Evolutionary conservation across 2,888 invertebrate species (phyloP).

Genomic region (Drosophila trichaetosa): DNA sequence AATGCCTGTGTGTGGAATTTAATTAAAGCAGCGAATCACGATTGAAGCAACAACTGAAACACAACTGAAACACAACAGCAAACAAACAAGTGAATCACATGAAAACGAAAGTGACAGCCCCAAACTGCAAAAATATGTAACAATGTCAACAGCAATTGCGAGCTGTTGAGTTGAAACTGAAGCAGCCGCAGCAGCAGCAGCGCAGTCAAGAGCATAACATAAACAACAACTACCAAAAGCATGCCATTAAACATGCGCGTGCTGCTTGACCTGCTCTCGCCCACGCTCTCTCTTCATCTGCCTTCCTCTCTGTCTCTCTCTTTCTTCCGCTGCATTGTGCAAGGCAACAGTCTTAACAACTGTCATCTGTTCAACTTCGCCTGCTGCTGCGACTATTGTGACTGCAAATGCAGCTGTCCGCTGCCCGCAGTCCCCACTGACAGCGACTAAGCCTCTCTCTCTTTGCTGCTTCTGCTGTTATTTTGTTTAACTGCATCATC

Average conservation of each 20-base stretch:
- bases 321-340: slow-evolving; percentile 34
- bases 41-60: slow-evolving; percentile 41
- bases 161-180: slow-evolving; percentile 24
- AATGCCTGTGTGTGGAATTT: slow-evolving; percentile 37
- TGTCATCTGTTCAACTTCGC: slow-evolving; percentile 49
- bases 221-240: slow-evolving; percentile 50
- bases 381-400: slow-evolving; percentile 27
- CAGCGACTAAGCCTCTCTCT: not conserved
- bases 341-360: slow-evolving; percentile 62
- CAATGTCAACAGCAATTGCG: slow-evolving; percentile 71
- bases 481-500: slow-evolving; percentile 54
- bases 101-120: slow-evolving; percentile 71
- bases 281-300: slow-evolving; percentile 49
- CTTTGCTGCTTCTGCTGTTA: slow-evolving; percentile 5
- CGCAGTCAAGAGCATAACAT: slow-evolving; percentile 47
- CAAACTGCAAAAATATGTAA: slow-evolving; percentile 55
- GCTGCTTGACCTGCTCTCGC: slow-evolving; percentile 70
- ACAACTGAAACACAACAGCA: slow-evolving; percentile 40
- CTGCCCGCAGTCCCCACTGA: slow-evolving; percentile 9
- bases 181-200: slow-evolving; percentile 22
- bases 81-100: slow-evolving; percentile 46
- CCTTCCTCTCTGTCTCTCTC: slow-evolving; percentile 10
- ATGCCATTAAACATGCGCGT: slow-evolving; percentile 58
- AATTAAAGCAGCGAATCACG: slow-evolving; percentile 45
- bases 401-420: slow-evolving; percentile 31